Evolutionary conservation across 2,888 invertebrate species (phyloP).

Genomic region (Apeira syringaria): DNA sequence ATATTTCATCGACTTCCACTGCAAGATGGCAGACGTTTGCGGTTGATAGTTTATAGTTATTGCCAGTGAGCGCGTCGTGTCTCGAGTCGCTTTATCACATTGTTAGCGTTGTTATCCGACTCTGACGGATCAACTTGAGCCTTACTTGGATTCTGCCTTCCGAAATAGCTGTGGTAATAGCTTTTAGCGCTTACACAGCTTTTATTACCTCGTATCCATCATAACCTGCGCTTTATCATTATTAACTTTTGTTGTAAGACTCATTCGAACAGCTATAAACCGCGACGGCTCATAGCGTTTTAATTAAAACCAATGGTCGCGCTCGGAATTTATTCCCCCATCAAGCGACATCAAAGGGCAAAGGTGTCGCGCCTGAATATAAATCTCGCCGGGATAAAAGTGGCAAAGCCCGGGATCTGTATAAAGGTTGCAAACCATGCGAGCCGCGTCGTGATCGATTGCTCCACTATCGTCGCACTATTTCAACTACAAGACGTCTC

Average conservation of each 20-base stretch:
- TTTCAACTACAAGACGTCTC: slow-evolving; percentile 69
- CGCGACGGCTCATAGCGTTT: slow-evolving; percentile 64
- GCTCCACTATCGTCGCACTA: slow-evolving; percentile 64
- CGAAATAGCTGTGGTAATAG: slow-evolving; percentile 59
- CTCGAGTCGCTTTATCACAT: slow-evolving; percentile 78
- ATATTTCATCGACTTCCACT: slow-evolving; percentile 73
- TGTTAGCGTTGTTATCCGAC: slow-evolving; percentile 79
- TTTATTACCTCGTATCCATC: slow-evolving; percentile 41
- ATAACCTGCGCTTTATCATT: slow-evolving; percentile 27
- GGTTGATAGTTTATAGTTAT: slow-evolving; percentile 84
- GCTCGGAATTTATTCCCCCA: slow-evolving; percentile 69
- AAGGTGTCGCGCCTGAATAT: slow-evolving; percentile 71
- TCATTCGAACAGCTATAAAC: slow-evolving; percentile 39
- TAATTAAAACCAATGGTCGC: slow-evolving; percentile 74
- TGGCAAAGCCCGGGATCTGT: slow-evolving; percentile 63
- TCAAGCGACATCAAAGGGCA: slow-evolving; percentile 76
- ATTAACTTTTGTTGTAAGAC: slow-evolving; percentile 20
- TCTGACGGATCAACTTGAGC: slow-evolving; percentile 75
- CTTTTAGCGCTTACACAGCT: slow-evolving; percentile 56
- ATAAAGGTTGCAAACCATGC: slow-evolving; percentile 74
- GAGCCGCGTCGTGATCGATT: slow-evolving; percentile 65
- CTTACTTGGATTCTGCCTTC: slow-evolving; percentile 61
- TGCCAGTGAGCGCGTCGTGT: slow-evolving; percentile 77
- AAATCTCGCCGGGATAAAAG: slow-evolving; percentile 73
- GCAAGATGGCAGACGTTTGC: slow-evolving; percentile 82